These are phyloP conservation scores for Triplophysa yarkandensis DNA, from an alignment of 2,797 vertebrate genomes.

Conservation along the genomic window DNA sequence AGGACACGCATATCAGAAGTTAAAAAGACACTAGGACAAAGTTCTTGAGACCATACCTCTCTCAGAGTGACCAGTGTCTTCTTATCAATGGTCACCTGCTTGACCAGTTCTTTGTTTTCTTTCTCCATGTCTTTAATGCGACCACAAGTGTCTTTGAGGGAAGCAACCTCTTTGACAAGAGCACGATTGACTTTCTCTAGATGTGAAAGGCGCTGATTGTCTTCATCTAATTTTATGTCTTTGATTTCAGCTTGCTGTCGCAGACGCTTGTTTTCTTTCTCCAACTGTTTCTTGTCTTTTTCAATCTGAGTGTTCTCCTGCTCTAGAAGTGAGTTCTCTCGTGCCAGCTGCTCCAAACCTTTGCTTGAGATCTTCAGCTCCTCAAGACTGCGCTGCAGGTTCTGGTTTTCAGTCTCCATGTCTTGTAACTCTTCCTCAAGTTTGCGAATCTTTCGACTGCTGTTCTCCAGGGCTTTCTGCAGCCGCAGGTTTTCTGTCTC, in stretches of 20 bases:
- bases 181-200: slow-evolving; percentile 95
- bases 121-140: slow-evolving; percentile 91
- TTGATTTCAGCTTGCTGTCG: slow-evolving; percentile 95
- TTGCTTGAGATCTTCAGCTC: slow-evolving; percentile 98
- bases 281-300: slow-evolving; percentile 95
- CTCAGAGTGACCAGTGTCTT: slow-evolving; percentile 90
- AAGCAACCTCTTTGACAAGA: slow-evolving; percentile 88
- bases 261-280: slow-evolving; percentile 96
- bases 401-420: slow-evolving; percentile 92
- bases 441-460: slow-evolving; percentile 94
- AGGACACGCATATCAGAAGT: too few species aligned
- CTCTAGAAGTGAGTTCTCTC: slow-evolving; percentile 91
- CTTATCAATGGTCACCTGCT: slow-evolving; percentile 91
- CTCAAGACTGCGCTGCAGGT: slow-evolving; percentile 89
- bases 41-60: slow-evolving; percentile 78
- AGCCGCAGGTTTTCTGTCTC: slow-evolving; percentile 97
- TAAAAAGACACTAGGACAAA: neutral
- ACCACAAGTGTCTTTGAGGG: slow-evolving; percentile 88
- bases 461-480: slow-evolving; percentile 95
- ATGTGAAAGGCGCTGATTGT: slow-evolving; percentile 83
- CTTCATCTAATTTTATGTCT: slow-evolving; percentile 91
- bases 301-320: slow-evolving; percentile 93
- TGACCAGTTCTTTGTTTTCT: slow-evolving; percentile 94
- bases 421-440: slow-evolving; percentile 92
- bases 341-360: slow-evolving; percentile 92